Base-by-base conservation (phyloP, 2,888 invertebrate species). In the Erebia aethiops region DNA sequence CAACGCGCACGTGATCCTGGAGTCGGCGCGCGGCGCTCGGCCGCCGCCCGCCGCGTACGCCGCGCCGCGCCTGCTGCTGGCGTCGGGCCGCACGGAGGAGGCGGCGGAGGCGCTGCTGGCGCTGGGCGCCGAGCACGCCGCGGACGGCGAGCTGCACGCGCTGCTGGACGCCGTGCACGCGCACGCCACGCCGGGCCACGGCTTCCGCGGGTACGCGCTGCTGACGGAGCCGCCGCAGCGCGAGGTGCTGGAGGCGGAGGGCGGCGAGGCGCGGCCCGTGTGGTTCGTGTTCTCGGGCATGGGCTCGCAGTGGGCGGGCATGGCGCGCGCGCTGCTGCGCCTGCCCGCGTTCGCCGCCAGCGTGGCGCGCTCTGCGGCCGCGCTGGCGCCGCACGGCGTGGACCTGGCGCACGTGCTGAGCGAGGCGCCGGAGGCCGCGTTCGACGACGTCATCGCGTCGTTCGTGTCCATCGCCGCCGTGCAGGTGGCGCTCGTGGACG, bases 221-320 rank as follows among this genome's bases (percentile, higher is more conserved):
- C 89, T 98, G 49, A 95, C 95, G 74, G 94, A 94, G 49, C 73
- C 73, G 80, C 83, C 70, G 26, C 26, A 9, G n/a, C 21, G 5
- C 21, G 14, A 49, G 62, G 26, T 16, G 61, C 83, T 87, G 89
- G 88, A 89, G 76, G 35, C 82, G 80, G 86, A 87, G 75, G 85
- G 89, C 11, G 92, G 94, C 14, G 96, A 96, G 57, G 94, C 95
- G 75, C 95, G 97, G 14, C 98, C 99, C 0, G 91, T 99, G 69
- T 99, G 99, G 98, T 99, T 95, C 89, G 95, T 99, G 75, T 99
- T 98, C 92, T 97, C 98, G 61, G 99, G 99, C 72, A 99, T 99
- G 99, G 99, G 99, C 14, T 97, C 98, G 57, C 99, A 99, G 91
- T 99, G 99, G 99, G 95, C 97, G 63, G 98, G 98, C 80, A 99